Evolutionary conservation across 2,888 invertebrate species (phyloP), one percentile per base, ranked within the genome.

Genomic region (Oasisia sp.): DNA sequence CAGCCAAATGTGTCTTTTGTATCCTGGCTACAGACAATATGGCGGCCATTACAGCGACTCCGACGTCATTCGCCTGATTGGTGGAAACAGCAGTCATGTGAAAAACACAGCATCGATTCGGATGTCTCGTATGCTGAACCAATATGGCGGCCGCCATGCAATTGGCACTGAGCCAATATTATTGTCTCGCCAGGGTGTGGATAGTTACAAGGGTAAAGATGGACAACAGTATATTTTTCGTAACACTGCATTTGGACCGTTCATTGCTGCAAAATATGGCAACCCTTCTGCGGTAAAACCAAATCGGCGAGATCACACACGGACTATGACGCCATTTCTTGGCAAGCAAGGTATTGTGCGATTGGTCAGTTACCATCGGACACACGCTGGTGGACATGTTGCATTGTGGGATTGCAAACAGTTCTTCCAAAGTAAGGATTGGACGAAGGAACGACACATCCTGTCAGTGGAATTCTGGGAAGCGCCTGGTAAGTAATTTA

Each of bases 401-500:
- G 96, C 95, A 93, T 94, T 96, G 93, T 96, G 96, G 96, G 95
- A 96, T 93, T 96, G 96, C 93, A 94, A 95, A 93, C 95, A 95
- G 92, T 95, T 96, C 93, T 94, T 95, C 94, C 94, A 96, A 94
- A 94, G 95, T 92, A 95, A 95, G 93, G 95, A 96, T 94, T 95
- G 95, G 95, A 95, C 95, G 38, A 94, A 94, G 14, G 94, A 94
- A 45, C 95, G 95, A 93, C 95, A 93, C 92, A 94, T 96, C 89
- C 94, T 96, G 44, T 95, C 95, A 50, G 95, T 95, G 92, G 96
- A 96, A 94, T 96, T 96, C 95, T 96, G 96, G 96, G 95, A 95
- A 93, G 94, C 95, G 91, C 95, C 95, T 94, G 96, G 96, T 96
- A 93, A 94, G 93, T 92, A 74, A 74, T 74, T 74, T 74, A 74